These are phyloP conservation scores for honey bee (Apis mellifera) DNA, from an alignment of 1,140 invertebrate genomes.

Conservation along the genomic window DNA sequence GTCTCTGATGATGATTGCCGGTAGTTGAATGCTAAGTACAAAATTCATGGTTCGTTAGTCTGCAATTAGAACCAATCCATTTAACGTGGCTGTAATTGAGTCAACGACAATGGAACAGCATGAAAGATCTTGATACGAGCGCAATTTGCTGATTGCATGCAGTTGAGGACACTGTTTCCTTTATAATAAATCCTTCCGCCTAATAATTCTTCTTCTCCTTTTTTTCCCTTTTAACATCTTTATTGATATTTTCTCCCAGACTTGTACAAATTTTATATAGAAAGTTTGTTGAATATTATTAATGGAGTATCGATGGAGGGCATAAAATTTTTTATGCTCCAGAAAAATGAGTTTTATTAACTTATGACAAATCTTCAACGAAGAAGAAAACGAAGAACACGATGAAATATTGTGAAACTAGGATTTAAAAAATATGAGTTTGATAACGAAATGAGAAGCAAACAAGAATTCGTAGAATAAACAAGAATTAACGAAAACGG, in stretches of 20 bases:
- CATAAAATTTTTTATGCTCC: not conserved
- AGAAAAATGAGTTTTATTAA: not conserved
- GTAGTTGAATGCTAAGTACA: slow-evolving; percentile 41
- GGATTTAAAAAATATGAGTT: not conserved
- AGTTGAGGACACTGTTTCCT: not conserved
- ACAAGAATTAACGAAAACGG: not conserved
- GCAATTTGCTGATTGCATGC: not conserved
- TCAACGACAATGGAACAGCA: slow-evolving; percentile 4
- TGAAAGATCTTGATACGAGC: not conserved
- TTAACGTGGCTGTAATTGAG: slow-evolving; percentile 37
- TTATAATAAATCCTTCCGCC: not conserved
- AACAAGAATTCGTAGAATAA: not conserved
- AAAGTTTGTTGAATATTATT: not conserved
- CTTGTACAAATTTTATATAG: too few relatives aligned
- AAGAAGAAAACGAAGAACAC: too few relatives aligned
- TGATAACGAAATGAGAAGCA: not conserved
- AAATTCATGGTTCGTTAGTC: slow-evolving; percentile 41
- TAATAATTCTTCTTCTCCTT: too few relatives aligned
- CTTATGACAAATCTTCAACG: not conserved
- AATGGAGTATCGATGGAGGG: not conserved
- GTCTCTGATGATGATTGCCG: slow-evolving; percentile 14
- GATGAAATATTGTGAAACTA: not conserved
- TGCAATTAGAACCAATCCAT: slow-evolving; percentile 50
- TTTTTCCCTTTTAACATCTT: too few relatives aligned
- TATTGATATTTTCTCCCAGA: too few relatives aligned